Base-by-base conservation (phyloP, 2,888 invertebrate species). In the Strigamia crassipes region DNA sequence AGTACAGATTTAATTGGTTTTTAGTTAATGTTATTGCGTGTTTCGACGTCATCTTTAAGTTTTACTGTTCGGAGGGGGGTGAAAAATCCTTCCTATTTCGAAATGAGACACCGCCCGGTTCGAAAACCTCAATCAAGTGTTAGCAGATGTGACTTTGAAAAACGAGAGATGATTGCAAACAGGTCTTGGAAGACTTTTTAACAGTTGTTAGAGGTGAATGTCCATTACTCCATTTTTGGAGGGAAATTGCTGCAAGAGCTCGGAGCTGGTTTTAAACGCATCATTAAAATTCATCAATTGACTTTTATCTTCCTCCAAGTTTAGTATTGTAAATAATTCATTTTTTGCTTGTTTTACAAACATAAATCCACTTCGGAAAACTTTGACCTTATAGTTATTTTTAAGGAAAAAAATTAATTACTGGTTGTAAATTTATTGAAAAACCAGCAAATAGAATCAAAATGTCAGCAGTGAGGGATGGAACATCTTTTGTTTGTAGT, bases 141-240 rank as follows among this genome's bases (percentile, higher is more conserved):
- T 42, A 15, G 42, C 42, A 18, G 51, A 51, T 51, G 51, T 51
- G 51, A 51, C 51, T 51, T 51, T 51, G 51, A 51, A 51, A 51
- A 51, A 51, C 18, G 18, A 51, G 51, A n/a, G 51, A 51, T 18
- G 51, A 51, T 51, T 51, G 18, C 51, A 51, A 51, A 51, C 51
- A 51, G 51, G 51, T 51, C 51, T 51, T 51, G 46, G 51, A 51
- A 51, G 51, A 51, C 51, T 2, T 15, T 51, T 51, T 51, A 51
- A 51, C 51, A 51, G 51, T 51, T 51, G n/a, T 51, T 51, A 42
- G 51, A 51, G 51, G 51, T 51, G 51, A 51, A 51, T 51, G 51
- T 51, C 51, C 51, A 51, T 51, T 51, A 51, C 51, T 51, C 51
- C 51, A 51, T 51, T 51, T 51, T 51, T 51, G 51, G 51, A 51